phyloP scores from a whole-genome alignment of 2,888 invertebrate genomes.

The Aelia acuminata region DNA sequence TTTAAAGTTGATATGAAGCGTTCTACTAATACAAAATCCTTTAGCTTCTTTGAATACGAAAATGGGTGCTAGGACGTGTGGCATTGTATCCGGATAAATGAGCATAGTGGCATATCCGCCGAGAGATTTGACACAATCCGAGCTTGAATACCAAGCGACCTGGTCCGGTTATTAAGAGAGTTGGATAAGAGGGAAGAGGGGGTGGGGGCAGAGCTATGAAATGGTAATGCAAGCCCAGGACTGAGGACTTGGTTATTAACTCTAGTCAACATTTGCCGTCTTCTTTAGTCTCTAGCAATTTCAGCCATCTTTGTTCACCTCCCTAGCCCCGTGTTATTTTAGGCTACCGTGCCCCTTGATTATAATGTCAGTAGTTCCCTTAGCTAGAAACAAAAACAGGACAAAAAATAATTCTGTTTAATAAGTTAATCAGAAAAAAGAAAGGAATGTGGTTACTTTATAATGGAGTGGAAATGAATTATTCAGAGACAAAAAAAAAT shows the following conservation, averaged over 20 bases:
- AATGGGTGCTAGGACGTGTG: not conserved
- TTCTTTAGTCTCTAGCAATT: not conserved
- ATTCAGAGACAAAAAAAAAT: not conserved
- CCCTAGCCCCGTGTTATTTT: not conserved
- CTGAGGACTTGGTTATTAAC: not conserved
- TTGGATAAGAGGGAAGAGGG: not conserved
- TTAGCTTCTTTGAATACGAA: no score
- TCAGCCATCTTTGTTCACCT: not conserved
- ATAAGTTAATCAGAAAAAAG: not conserved
- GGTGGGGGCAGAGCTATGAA: not conserved
- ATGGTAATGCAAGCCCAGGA: not conserved
- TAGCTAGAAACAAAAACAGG: no score
- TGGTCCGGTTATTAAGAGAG: conserved; percentile 7
- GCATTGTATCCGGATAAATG: not conserved
- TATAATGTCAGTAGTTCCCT: not conserved
- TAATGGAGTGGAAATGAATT: not conserved
- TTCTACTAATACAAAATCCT: no score
- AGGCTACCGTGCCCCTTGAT: not conserved
- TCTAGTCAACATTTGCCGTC: not conserved
- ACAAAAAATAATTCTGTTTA: not conserved
- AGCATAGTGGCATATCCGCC: not conserved
- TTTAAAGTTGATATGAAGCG: not conserved
- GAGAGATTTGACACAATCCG: not conserved
- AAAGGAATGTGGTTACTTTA: not conserved
- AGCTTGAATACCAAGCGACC: not conserved